phyloP scores from a whole-genome alignment of 2,113 vertebrate genomes.

The Mungos mungo region DNA sequence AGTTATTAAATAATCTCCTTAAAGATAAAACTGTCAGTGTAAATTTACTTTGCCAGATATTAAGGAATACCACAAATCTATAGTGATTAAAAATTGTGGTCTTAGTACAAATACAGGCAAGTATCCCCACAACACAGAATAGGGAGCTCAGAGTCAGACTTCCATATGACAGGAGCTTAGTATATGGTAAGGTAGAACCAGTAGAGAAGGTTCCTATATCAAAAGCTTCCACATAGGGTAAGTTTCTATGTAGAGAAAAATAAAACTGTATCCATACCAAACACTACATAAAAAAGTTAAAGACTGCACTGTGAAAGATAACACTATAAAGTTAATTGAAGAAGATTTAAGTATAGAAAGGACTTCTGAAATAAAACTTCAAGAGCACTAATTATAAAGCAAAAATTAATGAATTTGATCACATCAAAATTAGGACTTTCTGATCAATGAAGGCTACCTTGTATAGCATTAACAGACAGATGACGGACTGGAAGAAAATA shows the following conservation, averaged over 20 bases:
- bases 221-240: not conserved
- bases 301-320: not conserved
- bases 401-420: not conserved
- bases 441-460: not conserved
- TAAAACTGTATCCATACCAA: not conserved
- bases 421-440: not conserved
- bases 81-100: not conserved
- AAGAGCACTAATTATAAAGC: not conserved
- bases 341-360: not conserved
- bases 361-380: not conserved
- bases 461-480: not conserved
- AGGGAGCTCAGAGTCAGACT: not conserved
- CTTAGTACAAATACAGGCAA: not conserved
- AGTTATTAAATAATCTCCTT: not conserved
- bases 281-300: not conserved
- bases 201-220: not conserved
- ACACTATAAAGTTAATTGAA: not conserved
- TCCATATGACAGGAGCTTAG: not conserved
- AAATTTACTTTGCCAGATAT: not conserved
- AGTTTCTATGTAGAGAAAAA: not conserved
- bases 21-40: not conserved
- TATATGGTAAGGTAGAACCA: not conserved
- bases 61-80: not conserved
- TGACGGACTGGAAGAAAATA: not conserved
- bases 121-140: not conserved